Base-by-base conservation (phyloP, 2,888 invertebrate genomes). In the Cartodere bifasciata region DNA sequence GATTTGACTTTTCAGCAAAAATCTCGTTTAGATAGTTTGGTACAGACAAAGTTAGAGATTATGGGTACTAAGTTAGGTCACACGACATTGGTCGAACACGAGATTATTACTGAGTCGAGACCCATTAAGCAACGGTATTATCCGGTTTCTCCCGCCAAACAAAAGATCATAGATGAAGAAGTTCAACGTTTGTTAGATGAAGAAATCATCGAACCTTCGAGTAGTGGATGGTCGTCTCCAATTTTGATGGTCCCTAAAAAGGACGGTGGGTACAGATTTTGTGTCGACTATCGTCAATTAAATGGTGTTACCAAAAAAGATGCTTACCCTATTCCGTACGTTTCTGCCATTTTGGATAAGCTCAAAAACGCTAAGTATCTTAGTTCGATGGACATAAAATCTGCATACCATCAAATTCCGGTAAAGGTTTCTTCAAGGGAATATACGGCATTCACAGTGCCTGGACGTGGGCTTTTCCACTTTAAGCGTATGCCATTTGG, bases 351-450 rank as follows among this genome's bases (percentile, higher is more conserved):
- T 17, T 31, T 24, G 15, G 31, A 31, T 16, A 11, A 10, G 7
- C 21, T 31, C 4, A 31, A n/a, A n/a, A n/a, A n/a, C n/a, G 24
- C 21, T 7, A 26, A 31, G n/a, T 31, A 31, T 17, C 20, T 29
- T 3, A 16, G 16, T 4, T 29, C 23, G 5, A 29, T 29, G 2
- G 23, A 29, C 22, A 29, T 23, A 3, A 23, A 29, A 13, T 29
- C 29, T 6, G 23, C 31, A 7, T 31, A 31, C n/a, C 26, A 26
- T 24, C 30, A 30, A 16, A 30, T 24, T 13, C 23, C 29, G 6
- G 21, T 29, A 11, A 23, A 29, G 13, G 16, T 7, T n/a, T 28
- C 28, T 9, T 11, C 11, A 6, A 17, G 10, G 9, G 28, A 28
- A 13, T 28, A 13, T 12, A 28, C 28, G 11, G 28, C 28, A 4